These are phyloP conservation scores for Urechis unicinctus DNA, from an alignment of 2,888 invertebrate species.

Conservation along the genomic window DNA sequence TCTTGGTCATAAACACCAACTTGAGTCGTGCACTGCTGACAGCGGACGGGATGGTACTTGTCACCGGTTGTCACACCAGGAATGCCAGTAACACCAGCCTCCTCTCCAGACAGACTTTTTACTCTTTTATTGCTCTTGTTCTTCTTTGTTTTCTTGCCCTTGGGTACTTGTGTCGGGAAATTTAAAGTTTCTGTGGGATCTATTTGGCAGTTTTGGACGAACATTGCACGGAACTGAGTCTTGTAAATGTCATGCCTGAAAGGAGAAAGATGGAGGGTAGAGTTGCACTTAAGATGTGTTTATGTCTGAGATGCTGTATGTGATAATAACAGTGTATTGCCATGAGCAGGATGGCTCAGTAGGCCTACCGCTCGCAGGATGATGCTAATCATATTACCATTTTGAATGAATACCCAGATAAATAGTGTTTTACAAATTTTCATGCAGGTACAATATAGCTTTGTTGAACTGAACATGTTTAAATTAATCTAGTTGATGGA, in stretches of 20 bases:
- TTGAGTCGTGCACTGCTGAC: slow-evolving; percentile 55
- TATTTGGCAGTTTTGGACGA: slow-evolving; percentile 57
- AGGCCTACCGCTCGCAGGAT: too few relatives aligned
- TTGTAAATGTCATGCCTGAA: slow-evolving; percentile 54
- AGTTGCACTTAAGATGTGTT: too few relatives aligned
- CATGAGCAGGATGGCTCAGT: not conserved
- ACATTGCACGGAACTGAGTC: slow-evolving; percentile 60
- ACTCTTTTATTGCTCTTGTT: too few relatives aligned
- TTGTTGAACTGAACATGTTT: too few relatives aligned
- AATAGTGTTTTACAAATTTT: too few relatives aligned
- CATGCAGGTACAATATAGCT: too few relatives aligned
- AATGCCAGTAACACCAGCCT: not conserved
- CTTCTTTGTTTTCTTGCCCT: slow-evolving; percentile 27
- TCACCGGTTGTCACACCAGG: slow-evolving; percentile 31
- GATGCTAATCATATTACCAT: too few relatives aligned
- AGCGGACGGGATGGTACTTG: slow-evolving; percentile 54
- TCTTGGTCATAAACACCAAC: slow-evolving; percentile 57
- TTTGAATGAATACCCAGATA: too few relatives aligned
- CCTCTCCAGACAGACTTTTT: too few relatives aligned
- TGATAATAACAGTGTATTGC: not conserved
- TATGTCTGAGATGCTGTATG: too few relatives aligned
- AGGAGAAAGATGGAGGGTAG: slow-evolving; percentile 12
- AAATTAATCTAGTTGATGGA: too few relatives aligned
- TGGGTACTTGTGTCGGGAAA: slow-evolving; percentile 38
- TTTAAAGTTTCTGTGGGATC: slow-evolving; percentile 41